phyloP scores from a whole-genome alignment of 2,888 invertebrate species.

The Eupithecia inturbata region DNA sequence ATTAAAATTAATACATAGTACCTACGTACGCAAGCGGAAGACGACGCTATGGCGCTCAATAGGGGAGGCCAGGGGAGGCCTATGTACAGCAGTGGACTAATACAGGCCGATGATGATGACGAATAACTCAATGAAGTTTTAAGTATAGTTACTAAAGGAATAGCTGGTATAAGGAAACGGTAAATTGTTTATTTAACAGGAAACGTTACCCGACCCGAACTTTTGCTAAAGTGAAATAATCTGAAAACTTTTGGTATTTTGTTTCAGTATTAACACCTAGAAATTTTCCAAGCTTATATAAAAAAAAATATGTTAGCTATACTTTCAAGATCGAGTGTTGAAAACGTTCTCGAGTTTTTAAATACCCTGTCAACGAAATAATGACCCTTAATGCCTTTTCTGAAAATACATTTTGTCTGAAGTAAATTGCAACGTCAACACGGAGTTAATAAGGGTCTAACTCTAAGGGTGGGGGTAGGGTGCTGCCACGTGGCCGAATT shows the following conservation, averaged over 20 bases:
- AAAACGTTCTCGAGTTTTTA: background rate
- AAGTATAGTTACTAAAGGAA: too few species aligned
- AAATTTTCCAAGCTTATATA: conserved; percentile 6
- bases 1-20: background rate
- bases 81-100: too few species aligned
- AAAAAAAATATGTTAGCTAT: background rate
- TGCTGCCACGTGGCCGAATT: conserved; percentile 2
- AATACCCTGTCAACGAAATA: background rate
- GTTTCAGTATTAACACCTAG: conserved; percentile 4
- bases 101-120: too few species aligned
- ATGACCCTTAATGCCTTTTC: background rate
- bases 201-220: conserved; percentile 21
- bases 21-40: too few species aligned
- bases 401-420: conserved; percentile 6
- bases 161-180: background rate
- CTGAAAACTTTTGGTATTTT: conserved; percentile 14
- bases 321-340: background rate
- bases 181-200: conserved; percentile 22
- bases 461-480: background rate
- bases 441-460: background rate
- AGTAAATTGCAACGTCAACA: background rate
- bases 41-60: too few species aligned
- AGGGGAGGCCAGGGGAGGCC: too few species aligned
- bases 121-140: too few species aligned
- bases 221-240: conserved; percentile 28